Percentiles rank a stretch among this genome's conserved stretches.
Evolutionary conservation across 2,113 vertebrate species (phyloP).

Genomic region (Pygoscelis adeliae): DNA sequence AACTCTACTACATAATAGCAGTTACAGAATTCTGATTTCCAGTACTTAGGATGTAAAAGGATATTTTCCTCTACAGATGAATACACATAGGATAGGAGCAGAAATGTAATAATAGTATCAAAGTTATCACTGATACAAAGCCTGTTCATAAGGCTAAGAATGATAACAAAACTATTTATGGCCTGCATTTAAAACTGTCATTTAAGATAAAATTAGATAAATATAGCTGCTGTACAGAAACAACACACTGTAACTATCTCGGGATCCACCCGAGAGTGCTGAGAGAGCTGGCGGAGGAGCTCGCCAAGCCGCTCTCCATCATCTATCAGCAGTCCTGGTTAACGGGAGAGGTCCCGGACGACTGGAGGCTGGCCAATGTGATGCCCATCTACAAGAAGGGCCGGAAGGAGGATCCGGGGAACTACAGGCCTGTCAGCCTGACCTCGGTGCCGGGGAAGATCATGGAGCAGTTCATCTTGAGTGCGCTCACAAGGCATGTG

Average conservation of each 20-base stretch:
- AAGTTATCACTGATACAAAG: neutral
- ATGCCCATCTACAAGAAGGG: too few relatives aligned
- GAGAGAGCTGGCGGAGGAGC: too few relatives aligned
- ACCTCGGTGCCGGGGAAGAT: too few relatives aligned
- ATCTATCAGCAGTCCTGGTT: too few relatives aligned
- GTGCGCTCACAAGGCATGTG: too few relatives aligned
- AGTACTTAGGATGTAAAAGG: neutral
- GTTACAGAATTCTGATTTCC: neutral
- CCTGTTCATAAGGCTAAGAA: neutral
- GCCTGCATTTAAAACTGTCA: neutral
- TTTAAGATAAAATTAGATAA: neutral
- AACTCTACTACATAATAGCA: neutral
- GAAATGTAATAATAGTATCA: neutral
- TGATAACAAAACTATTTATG: neutral
- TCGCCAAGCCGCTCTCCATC: too few relatives aligned
- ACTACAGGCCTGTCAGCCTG: too few relatives aligned
- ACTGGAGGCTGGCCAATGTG: too few relatives aligned
- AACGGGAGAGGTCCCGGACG: too few relatives aligned
- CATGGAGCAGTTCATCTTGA: too few relatives aligned
- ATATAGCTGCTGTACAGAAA: neutral
- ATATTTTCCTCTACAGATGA: neutral
- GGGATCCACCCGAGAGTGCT: too few relatives aligned
- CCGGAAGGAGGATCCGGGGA: too few relatives aligned
- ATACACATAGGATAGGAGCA: neutral
- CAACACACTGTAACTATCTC: neutral